Evolutionary conservation across 2,888 invertebrate species (phyloP), one percentile per base, ranked within the genome.

Genomic region (Cerceris ruficornis): DNA sequence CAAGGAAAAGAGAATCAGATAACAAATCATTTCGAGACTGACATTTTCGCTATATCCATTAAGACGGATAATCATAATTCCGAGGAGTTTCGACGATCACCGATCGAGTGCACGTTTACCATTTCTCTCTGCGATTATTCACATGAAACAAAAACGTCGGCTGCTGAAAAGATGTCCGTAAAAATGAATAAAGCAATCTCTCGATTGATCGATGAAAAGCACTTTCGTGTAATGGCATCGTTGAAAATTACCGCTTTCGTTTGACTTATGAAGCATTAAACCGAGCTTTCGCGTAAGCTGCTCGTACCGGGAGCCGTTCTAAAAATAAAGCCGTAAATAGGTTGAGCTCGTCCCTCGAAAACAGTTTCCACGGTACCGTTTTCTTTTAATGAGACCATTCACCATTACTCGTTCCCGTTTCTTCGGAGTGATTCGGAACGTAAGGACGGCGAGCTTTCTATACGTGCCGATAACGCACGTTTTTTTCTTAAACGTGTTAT

Each of bases 251-350:
- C 73, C 61, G 70, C 67, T 80, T 75, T 74, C 85, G 58, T 73
- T 74, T 72, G 75, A 76, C 73, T 83, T 75, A 71, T 52, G 68
- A 73, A 79, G 75, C 82, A 82, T 83, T 82, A 82, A 84, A 52
- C 62, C 7, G 46, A 59, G 73, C 62, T 75, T 69, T 68, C 62
- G 64, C 65, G 60, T 73, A 61, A 46, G 68, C 61, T 50, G 43
- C 28, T 11, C 46, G 41, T 42, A 64, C n/a, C 13, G 43, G 42
- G 46, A 69, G 17, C 11, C 9, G 42, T 41, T 77, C 81, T 83
- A 83, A 83, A 83, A 77, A 75, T 81, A 52, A 59, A 60, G 52
- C 68, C 59, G 70, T 81, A 81, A 83, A 83, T 81, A 83, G 77
- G 66, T 67, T 62, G 62, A 28, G 57, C 75, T 54, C 46, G 68